Evolutionary conservation across 2,797 vertebrate genomes (phyloP), one percentile per base, ranked within the genome.

Genomic region (Gadopsis marmoratus): DNA sequence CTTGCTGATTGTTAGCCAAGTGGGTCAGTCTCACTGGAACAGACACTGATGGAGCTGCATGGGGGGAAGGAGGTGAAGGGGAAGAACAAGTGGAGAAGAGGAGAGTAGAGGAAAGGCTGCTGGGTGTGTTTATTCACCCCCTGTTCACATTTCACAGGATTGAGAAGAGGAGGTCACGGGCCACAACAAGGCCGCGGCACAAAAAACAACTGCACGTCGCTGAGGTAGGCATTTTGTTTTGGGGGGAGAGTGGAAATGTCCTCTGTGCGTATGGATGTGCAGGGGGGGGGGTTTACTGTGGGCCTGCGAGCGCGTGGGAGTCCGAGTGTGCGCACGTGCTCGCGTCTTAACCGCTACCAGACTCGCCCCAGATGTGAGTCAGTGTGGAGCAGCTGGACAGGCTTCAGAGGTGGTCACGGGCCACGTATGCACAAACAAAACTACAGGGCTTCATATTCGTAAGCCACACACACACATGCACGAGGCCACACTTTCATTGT

Each of bases 331-430:
- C 21, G 19, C 82, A 85, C 23, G 51, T 76, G 83, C 76, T 66
- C 78, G 12, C 71, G 23, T 74, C 45, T 47, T 86, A 89, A 92
- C 82, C 78, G 21, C 88, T 54, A 74, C 66, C 89, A 93, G 91
- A 92, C 85, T 78, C 65, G 70, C 74, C 79, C 91, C 92, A 93
- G 89, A 93, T 94, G 92, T 88, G 88, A 23, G 76, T 54, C 77
- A 53, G 88, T 84, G 86, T 87, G 81, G 88, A 88, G 75, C 89
- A 89, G 90, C 85, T 89, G 91, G 86, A 83, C 87, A 71, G 60
- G 56, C 82, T 81, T 80, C 78, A 26, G 71, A 85, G 79, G 85
- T 71, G 82, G 87, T 89, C 85, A 83, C 21, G 65, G 82, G 83
- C 78, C 85, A 75, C 71, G 84, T 89, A 76, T 91, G 76, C 81